Evolutionary conservation across 2,797 vertebrate species (phyloP), one percentile per base, ranked within the genome.

Genomic region (Channallabes apus): DNA sequence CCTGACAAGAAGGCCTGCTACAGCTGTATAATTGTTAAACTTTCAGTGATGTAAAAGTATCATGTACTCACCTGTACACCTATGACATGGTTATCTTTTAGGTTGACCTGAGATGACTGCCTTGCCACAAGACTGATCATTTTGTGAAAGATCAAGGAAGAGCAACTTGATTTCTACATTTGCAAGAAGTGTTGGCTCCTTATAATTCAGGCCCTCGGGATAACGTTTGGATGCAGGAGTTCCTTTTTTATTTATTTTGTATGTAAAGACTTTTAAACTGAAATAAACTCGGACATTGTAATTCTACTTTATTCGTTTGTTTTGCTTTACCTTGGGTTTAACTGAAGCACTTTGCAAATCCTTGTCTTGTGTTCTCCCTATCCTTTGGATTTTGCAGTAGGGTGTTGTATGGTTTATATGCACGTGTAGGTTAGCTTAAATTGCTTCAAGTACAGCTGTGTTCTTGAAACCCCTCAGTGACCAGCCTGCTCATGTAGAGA

Each of bases 1-100:
- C 85, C 89, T 88, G 89, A 90, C 89, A 71, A 69, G 80, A 80
- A 89, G 86, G 62, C 87, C 88, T 90, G 89, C 88, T 65, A 90
- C 88, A 90, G 0, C 41, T 29, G 5, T 58, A 38, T 9, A 0
- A 22, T 82, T 46, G 62, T 12, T 14, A 7, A 29, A 22, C 4
- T 5, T 27, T 59, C 1, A 4, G 17, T 29, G 32, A 58, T 59
- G 17, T 41, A 9, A 46, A 75, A 15, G 4, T 22, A 3, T 3
- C 38, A 11, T 46, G 41, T 67, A 0, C 41, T 1, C 64, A 1
- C 2, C 4, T 11, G 2, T 0, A 51, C 46, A 12, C 46, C 11
- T 3, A 51, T 51, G 46, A 51, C 46, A 12, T 12, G 9, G 11
- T 11, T 51, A 51, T 80, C 11, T 54, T 80, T n/a, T 54, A 80